These are phyloP conservation scores for Gymnocheta viridis DNA, from an alignment of 2,888 invertebrate genomes.

Conservation along the genomic window DNA sequence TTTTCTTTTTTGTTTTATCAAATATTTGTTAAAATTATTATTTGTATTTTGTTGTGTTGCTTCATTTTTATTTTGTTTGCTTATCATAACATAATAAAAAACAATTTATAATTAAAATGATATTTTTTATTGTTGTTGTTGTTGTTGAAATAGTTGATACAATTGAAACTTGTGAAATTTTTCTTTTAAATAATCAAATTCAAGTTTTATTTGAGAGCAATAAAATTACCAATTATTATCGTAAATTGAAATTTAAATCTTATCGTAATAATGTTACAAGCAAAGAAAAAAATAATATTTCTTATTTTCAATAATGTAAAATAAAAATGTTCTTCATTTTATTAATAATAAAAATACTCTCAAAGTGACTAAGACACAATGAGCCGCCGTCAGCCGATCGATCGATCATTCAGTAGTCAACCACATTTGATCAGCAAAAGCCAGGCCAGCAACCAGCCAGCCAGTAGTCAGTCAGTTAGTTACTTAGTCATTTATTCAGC, in stretches of 20 bases:
- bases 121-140: not conserved
- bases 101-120: slow-evolving; percentile 71
- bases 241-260: slow-evolving; percentile 70
- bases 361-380: not conserved
- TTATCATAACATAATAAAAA: slow-evolving; percentile 68
- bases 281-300: slow-evolving; percentile 22
- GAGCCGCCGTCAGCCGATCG: too few species aligned
- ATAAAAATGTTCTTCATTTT: slow-evolving; percentile 42
- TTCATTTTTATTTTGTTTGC: slow-evolving; percentile 41
- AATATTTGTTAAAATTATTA: slow-evolving; percentile 69
- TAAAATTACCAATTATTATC: slow-evolving; percentile 72
- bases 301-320: slow-evolving; percentile 45
- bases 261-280: slow-evolving; percentile 45
- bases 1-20: slow-evolving; percentile 57
- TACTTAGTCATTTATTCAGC: not conserved
- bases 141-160: slow-evolving; percentile 13
- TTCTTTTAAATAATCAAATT: not conserved
- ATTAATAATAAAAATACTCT: slow-evolving; percentile 15
- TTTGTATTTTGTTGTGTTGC: slow-evolving; percentile 59
- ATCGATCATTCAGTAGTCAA: not conserved
- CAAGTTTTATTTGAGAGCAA: slow-evolving; percentile 65
- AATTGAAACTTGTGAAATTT: slow-evolving; percentile 1
- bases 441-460: not conserved
- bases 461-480: not conserved
- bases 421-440: not conserved